Conservation (phyloP, 2,888 invertebrate genomes). For the Bembecia ichneumoniformis region DNA sequence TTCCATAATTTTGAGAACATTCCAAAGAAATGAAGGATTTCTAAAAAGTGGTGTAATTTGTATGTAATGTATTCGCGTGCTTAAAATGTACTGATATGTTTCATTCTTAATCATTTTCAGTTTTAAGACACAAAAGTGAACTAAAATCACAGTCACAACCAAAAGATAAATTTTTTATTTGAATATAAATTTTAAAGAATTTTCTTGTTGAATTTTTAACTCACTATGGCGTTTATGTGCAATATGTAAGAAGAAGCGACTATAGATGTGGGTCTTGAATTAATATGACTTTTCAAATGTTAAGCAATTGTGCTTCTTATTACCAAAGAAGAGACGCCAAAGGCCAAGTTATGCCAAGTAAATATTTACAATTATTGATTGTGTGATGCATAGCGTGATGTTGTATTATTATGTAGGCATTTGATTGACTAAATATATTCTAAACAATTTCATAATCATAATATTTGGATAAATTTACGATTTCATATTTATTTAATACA, state of each 20-base stretch:
- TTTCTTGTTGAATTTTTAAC: too few relatives aligned
- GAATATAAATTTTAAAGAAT: too few relatives aligned
- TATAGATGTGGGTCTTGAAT: too few relatives aligned
- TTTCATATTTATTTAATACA: constrained; percentile 18
- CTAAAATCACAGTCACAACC: neutral
- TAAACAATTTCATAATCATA: constrained; percentile 32
- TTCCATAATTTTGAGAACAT: too few relatives aligned
- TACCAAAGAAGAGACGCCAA: too few relatives aligned
- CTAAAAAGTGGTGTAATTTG: neutral
- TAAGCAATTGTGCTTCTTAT: constrained; percentile 7
- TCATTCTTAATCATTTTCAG: constrained; percentile 3
- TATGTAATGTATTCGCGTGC: constrained; percentile 22
- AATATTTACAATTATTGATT: constrained; percentile 35
- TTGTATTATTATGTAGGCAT: too few relatives aligned
- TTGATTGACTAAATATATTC: constrained; percentile 33
- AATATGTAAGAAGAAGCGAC: too few relatives aligned
- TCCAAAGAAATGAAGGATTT: too few relatives aligned
- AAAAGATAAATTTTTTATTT: neutral
- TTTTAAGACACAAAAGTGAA: neutral
- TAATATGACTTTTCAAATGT: constrained; percentile 4
- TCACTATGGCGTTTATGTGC: too few relatives aligned
- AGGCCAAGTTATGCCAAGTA: constrained; percentile 6
- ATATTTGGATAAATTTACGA: constrained; percentile 56
- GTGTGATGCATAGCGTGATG: constrained; percentile 34
- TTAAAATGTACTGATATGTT: constrained; percentile 16